Evolutionary conservation across 2,797 vertebrate species (phyloP), one percentile per base, ranked within the genome.

Genomic region (Clarias pachynema): DNA sequence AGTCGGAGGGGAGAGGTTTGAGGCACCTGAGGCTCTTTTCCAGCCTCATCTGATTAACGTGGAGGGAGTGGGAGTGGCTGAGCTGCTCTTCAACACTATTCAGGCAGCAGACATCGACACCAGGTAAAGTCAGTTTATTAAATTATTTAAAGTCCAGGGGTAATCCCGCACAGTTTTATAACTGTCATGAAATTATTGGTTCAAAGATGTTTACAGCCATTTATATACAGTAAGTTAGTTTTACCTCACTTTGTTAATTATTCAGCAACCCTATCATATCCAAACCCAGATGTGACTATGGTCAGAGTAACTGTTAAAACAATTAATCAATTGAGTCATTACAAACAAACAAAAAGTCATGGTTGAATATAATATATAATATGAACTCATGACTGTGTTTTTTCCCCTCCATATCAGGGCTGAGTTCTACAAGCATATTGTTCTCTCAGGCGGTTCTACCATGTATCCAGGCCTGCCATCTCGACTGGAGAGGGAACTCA

Each of bases 21-120:
- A 99, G 93, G 98, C 98, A 77, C 97, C 98, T 0, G 98, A 99
- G 93, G 98, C 98, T 88, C 95, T 99, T 83, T 99, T 99, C 94
- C 98, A 99, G 94, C 98, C 98, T 89, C 98, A 99, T 91, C 96
- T 99, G 94, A 99, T 99, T 94, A 99, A 99, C 2, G 98, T 99
- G 2, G 98, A 99, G 91, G 98, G 98, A 0, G 98, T 99, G 34
- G 98, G 98, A 83, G 98, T 99, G 92, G 98, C 98, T 15, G 98
- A 99, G 88, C 92, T 99, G 89, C 97, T 99, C 92, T 99, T 99
- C 91, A 99, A 99, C 95, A 99, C 98, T 93, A 99, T 99, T 91
- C 97, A 99, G 85, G 98, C 98, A 0, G 98, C 98, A 53, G 98
- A 99, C 90, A 99, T 99, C 62, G 98, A 99, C 89, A 99, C 98